A percentile compares a stretch with the other conserved stretches of the same genome.
Evolutionary conservation across 1,140 invertebrate species (phyloP).

Genomic region (Tetramorium parvispinum): DNA sequence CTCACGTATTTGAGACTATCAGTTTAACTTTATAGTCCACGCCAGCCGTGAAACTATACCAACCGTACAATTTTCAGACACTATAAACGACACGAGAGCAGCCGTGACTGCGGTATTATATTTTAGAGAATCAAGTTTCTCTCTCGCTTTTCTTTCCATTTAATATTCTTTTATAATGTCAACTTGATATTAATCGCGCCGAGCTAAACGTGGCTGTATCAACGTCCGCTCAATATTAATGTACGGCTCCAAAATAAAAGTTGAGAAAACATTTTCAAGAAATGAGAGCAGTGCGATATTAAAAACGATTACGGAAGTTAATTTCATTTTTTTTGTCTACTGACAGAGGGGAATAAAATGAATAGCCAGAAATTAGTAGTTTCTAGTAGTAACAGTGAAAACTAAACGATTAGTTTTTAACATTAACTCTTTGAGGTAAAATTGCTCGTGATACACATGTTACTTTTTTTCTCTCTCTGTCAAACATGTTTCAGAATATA

Average conservation of each 20-base stretch:
- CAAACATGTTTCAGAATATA: not conserved
- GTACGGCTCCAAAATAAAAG: not conserved
- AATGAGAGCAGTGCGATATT: not conserved
- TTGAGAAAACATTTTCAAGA: not conserved
- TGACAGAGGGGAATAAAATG: not conserved
- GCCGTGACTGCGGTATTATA: not conserved
- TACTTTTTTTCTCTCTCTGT: not conserved
- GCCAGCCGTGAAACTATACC: conserved; percentile 16
- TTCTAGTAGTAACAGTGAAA: not conserved
- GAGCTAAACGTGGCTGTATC: not conserved
- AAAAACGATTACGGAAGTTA: not conserved
- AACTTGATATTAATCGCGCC: not conserved
- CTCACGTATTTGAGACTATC: conserved; percentile 37
- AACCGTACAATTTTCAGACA: not conserved
- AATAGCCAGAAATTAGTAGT: not conserved
- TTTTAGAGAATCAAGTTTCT: not conserved
- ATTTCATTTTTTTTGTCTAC: conserved; percentile 10
- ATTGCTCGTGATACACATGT: not conserved
- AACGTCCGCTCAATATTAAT: not conserved
- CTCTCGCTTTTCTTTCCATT: not conserved
- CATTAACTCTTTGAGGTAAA: not conserved
- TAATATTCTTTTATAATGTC: not conserved
- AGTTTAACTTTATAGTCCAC: conserved; percentile 7
- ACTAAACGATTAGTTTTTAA: not conserved
- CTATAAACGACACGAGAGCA: conserved; percentile 5